Evolutionary conservation across 2,888 invertebrate genomes (phyloP).

Genomic region (Gymnocheta viridis): DNA sequence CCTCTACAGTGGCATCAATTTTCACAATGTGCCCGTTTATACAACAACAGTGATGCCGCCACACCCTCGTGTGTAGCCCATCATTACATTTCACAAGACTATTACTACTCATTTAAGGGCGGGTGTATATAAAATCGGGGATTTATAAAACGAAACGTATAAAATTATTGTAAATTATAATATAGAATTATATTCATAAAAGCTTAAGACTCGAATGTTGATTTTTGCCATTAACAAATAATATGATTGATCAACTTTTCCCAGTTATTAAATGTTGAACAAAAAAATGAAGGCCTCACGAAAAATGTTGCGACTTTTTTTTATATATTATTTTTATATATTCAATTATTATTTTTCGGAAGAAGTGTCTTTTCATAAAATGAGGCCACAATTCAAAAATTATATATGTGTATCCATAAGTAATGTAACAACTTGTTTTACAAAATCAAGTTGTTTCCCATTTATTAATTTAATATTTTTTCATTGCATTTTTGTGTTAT

Average conservation of each 20-base stretch:
- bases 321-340: no score
- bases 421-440: background rate
- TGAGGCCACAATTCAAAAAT: background rate
- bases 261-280: constrained; percentile 42
- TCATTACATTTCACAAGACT: constrained; percentile 23
- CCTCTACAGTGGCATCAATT: constrained; percentile 81
- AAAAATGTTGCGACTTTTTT: background rate
- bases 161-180: constrained; percentile 31
- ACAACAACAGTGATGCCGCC: constrained; percentile 72
- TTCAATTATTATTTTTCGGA: no score
- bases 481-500: constrained; percentile 59
- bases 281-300: background rate
- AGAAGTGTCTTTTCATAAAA: no score
- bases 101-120: constrained; percentile 48
- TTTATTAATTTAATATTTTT: constrained; percentile 27
- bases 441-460: background rate
- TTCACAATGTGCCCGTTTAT: constrained; percentile 81
- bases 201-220: constrained; percentile 71
- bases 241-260: constrained; percentile 19
- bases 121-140: constrained; percentile 71
- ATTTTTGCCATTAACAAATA: constrained; percentile 19
- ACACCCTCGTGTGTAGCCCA: constrained; percentile 79
- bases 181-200: background rate
- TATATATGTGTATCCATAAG: background rate
- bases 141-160: constrained; percentile 29